Percentiles rank a stretch among this genome's conserved stretches.
Evolutionary conservation across 1,140 invertebrate species (phyloP).

Genomic region (Anthonomus grandis): DNA sequence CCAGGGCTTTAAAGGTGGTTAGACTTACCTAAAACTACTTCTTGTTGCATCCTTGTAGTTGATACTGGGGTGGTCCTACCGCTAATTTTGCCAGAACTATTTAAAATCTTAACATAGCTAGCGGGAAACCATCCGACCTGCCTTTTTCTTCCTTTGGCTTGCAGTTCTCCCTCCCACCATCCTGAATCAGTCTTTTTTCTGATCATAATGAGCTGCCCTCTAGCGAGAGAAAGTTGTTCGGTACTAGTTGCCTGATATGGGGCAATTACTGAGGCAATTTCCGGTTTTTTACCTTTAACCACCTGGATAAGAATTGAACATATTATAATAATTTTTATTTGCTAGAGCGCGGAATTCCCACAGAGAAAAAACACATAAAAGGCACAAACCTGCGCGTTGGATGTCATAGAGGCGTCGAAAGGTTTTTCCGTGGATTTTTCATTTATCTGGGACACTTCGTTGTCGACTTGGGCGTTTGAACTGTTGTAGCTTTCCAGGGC

Average conservation of each 20-base stretch:
- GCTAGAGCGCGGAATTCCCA: background rate
- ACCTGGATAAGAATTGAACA: conserved; percentile 25
- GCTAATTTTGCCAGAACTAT: conserved; percentile 61
- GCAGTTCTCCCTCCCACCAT: conserved; percentile 99
- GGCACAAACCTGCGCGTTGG: conserved; percentile 51
- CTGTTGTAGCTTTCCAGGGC: conserved; percentile 26
- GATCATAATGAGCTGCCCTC: conserved; percentile 94
- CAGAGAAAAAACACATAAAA: conserved; percentile 7
- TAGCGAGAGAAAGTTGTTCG: conserved; percentile 84
- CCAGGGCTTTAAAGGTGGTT: too few relatives aligned
- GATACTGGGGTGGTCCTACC: conserved; percentile 71
- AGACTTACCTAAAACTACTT: conserved; percentile 53
- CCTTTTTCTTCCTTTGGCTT: conserved; percentile 92
- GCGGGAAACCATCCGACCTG: conserved; percentile 98
- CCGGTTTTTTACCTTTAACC: conserved; percentile 65
- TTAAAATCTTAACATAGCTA: conserved; percentile 88
- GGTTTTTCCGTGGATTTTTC: conserved; percentile 48
- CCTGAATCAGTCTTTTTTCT: conserved; percentile 93
- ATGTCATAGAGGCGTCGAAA: conserved; percentile 52
- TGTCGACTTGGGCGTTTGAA: conserved; percentile 35
- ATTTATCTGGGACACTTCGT: conserved; percentile 48
- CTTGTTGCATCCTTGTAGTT: conserved; percentile 58
- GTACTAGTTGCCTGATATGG: conserved; percentile 83
- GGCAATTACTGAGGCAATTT: conserved; percentile 86
- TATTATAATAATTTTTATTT: background rate